Conservation (phyloP, 1,140 invertebrate species). For the Mya arenaria region DNA sequence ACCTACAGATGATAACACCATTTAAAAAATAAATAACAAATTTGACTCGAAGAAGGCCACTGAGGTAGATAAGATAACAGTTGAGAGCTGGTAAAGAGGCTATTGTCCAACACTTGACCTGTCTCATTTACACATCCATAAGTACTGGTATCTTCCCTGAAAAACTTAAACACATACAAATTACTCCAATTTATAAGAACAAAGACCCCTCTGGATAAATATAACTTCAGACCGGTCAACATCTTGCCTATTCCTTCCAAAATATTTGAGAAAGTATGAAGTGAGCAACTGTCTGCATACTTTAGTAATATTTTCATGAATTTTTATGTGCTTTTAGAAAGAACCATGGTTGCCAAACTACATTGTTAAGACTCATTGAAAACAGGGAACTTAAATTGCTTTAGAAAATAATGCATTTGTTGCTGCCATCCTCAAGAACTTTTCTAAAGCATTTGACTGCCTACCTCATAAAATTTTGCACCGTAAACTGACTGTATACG, state of each 20-base stretch:
- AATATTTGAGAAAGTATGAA: conserved; percentile 1
- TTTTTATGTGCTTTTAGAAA: conserved; percentile 15
- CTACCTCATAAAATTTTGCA: too few relatives aligned
- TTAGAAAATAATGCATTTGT: too few relatives aligned
- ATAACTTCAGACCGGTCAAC: conserved; percentile 4
- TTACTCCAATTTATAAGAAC: not conserved
- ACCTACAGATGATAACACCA: too few relatives aligned
- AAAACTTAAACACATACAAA: conserved; percentile 10
- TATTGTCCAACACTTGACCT: conserved; percentile 6
- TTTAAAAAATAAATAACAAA: not conserved
- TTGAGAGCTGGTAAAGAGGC: conserved; percentile 2
- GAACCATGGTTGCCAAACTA: too few relatives aligned
- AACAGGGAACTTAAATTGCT: too few relatives aligned
- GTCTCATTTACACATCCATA: conserved; percentile 17
- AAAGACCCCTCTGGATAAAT: not conserved
- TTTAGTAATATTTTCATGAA: not conserved
- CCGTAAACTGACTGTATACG: too few relatives aligned
- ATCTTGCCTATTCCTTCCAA: not conserved
- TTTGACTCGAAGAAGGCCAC: conserved; percentile 63
- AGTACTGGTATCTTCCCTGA: conserved; percentile 11
- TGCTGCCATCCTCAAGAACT: too few relatives aligned
- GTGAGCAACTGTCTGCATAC: not conserved
- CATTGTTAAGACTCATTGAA: too few relatives aligned
- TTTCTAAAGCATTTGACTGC: too few relatives aligned
- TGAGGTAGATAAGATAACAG: conserved; percentile 22